phyloP scores from a whole-genome alignment of 1,140 invertebrate genomes.

The Onthophagus taurus region DNA sequence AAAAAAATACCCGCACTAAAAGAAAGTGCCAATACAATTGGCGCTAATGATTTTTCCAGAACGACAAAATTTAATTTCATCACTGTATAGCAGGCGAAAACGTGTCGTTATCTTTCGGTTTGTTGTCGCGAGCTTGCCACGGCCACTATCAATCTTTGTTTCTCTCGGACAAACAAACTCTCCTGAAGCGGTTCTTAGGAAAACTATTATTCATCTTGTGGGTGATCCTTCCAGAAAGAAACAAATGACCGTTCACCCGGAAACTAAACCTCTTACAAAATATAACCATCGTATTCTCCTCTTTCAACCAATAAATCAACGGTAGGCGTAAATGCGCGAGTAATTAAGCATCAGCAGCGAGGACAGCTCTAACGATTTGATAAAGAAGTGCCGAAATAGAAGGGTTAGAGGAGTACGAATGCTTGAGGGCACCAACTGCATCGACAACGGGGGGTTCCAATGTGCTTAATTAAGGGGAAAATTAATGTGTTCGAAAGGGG shows the following conservation, averaged over 20 bases:
- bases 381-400: constrained; percentile 28
- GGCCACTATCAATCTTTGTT: no score
- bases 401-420: constrained; percentile 15
- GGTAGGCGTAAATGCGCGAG: constrained; percentile 26
- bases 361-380: constrained; percentile 31
- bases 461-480: constrained; percentile 32
- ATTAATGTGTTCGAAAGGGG: constrained; percentile 24
- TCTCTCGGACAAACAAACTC: background rate
- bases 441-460: constrained; percentile 1
- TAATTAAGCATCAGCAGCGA: constrained; percentile 25
- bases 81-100: no score
- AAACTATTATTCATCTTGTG: no score
- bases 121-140: no score
- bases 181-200: no score
- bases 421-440: constrained; percentile 7
- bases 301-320: constrained; percentile 29
- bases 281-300: no score
- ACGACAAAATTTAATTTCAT: no score
- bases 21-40: constrained; percentile 14
- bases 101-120: no score
- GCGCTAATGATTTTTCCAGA: constrained; percentile 11
- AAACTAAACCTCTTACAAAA: no score
- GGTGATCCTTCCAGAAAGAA: no score
- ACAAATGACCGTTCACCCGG: no score
- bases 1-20: constrained; percentile 12